Base-by-base conservation (phyloP, 2,113 vertebrate genomes). In the Silurus glanis region DNA sequence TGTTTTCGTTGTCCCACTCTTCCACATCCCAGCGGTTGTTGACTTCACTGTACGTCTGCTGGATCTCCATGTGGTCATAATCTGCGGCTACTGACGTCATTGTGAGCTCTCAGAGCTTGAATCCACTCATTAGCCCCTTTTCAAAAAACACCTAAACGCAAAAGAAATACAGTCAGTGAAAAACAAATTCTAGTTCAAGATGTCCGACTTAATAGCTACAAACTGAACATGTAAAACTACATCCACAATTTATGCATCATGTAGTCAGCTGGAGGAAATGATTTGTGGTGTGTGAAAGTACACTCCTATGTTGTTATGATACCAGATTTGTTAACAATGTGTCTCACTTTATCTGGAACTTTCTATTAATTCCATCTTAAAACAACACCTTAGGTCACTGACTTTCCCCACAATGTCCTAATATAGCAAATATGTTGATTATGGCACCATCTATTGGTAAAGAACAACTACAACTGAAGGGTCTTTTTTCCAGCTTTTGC, bases 1-100 rank as follows among this genome's bases (percentile, higher is more conserved):
- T 99, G 94, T 99, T 99, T 93, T 99, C 98, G 0, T 99, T 99
- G 95, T 99, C 98, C 98, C 98, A 99, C 90, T 99, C 98, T 0
- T 99, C 98, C 0, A 93, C 92, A 2, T 99, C 98, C 97, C 98
- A 99, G 92, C 97, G 98, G 95, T 99, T 99, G 96, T 99, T 99
- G 92, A 99, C 97, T 1, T 97, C 97, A 6, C 97, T 97, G 3
- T 90, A 94, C 86, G 93, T 93, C 94, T 99, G 97, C 85, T 98
- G 97, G 93, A 99, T 99, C 91, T 99, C 97, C 93, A 99, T 98
- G 92, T 98, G 97, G 90, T 99, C 98, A 5, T 92, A 97, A 86
- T 99, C 98, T 86, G 95, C 97, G 59, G 97, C 96, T 88, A 99
- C 97, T 67, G 97, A 96, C 69, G 97, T 98, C 97, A 98, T 99